Evolutionary conservation across 2,797 vertebrate species (phyloP).

Genomic region (Alcedo quadribrachys): DNA sequence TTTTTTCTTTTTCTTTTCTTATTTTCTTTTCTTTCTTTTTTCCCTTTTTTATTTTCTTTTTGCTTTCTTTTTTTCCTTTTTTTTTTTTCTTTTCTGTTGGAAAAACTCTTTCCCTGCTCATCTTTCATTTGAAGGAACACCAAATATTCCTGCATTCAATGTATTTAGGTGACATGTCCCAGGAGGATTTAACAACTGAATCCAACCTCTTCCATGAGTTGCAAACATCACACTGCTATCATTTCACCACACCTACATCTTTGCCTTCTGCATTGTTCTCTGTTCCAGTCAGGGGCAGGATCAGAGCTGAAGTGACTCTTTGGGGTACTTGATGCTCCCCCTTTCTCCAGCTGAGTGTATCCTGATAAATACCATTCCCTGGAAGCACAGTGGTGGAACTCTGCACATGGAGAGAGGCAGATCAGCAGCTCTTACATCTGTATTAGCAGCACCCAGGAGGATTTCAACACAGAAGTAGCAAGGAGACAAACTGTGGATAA

Average conservation of each 20-base stretch:
- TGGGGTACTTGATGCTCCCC: neutral
- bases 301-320: neutral
- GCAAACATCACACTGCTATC: neutral
- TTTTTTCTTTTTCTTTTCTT: neutral
- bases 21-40: too few relatives aligned
- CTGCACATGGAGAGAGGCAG: neutral
- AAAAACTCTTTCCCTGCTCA: neutral
- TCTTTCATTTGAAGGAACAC: neutral
- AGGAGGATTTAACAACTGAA: neutral
- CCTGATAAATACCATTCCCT: neutral
- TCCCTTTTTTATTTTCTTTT: neutral
- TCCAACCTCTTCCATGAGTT: neutral
- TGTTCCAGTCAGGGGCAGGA: neutral
- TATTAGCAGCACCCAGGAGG: neutral
- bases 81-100: neutral
- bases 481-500: neutral
- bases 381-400: neutral
- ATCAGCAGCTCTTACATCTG: neutral
- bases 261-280: neutral
- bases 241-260: neutral
- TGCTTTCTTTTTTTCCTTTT: neutral
- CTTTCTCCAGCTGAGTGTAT: neutral
- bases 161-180: neutral
- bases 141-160: neutral
- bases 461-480: neutral